phyloP scores from a whole-genome alignment of 2,888 invertebrate species.

The Invenusta paracnida region DNA sequence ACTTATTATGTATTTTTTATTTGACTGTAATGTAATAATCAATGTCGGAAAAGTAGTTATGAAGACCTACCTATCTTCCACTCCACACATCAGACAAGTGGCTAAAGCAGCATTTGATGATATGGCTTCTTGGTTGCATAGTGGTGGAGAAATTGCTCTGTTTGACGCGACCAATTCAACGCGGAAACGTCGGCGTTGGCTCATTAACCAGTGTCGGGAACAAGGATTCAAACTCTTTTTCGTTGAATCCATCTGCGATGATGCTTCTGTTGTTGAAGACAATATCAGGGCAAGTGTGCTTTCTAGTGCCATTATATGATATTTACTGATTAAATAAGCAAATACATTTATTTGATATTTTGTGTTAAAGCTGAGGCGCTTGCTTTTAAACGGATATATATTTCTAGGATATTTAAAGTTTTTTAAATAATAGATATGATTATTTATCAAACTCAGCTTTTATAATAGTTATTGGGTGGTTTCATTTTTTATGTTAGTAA shows the following conservation, averaged over 20 bases:
- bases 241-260: slow-evolving; percentile 94
- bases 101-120: slow-evolving; percentile 80
- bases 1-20: no score
- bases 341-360: neutral
- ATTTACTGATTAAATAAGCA: neutral
- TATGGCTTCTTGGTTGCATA: slow-evolving; percentile 74
- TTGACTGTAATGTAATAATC: no score
- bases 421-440: no score
- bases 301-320: neutral
- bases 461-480: no score
- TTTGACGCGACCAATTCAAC: slow-evolving; percentile 99
- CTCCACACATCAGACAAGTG: slow-evolving; percentile 15
- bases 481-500: no score
- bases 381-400: neutral
- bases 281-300: slow-evolving; percentile 77
- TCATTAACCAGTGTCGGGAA: slow-evolving; percentile 69
- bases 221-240: slow-evolving; percentile 93
- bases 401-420: no score
- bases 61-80: neutral
- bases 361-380: neutral
- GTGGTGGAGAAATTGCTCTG: slow-evolving; percentile 77
- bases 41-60: no score
- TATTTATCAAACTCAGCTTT: no score
- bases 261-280: slow-evolving; percentile 88
- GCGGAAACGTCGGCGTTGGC: slow-evolving; percentile 76